phyloP scores from a whole-genome alignment of 2,797 vertebrate species.

The Protonibea diacanthus region DNA sequence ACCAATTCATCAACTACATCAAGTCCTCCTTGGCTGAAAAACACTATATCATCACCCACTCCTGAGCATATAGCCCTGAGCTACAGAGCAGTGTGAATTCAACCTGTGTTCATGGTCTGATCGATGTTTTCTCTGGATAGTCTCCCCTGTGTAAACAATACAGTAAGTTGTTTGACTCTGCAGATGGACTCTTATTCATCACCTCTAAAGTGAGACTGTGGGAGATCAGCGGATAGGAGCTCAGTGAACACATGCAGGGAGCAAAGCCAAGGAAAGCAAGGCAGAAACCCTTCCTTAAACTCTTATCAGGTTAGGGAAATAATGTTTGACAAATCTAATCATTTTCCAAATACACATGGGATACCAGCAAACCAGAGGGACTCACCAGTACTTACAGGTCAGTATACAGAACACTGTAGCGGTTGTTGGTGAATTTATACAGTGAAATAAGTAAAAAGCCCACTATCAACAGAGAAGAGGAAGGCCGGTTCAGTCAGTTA shows the following conservation, averaged over 20 bases:
- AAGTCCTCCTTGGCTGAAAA: constrained; percentile 70
- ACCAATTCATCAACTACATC: constrained; percentile 79
- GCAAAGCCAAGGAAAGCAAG: constrained; percentile 31
- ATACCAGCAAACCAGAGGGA: not conserved
- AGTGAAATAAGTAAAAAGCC: constrained; percentile 1
- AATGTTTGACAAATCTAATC: constrained; percentile 33
- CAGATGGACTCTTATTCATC: constrained; percentile 74
- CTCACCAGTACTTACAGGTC: not conserved
- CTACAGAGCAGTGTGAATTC: constrained; percentile 63
- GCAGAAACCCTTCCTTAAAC: constrained; percentile 38
- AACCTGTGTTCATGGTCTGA: constrained; percentile 63
- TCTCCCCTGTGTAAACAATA: constrained; percentile 77
- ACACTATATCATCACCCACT: constrained; percentile 67
- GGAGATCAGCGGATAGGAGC: constrained; percentile 46
- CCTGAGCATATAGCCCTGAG: constrained; percentile 52
- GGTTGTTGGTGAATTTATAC: constrained; percentile 7
- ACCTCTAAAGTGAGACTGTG: constrained; percentile 66
- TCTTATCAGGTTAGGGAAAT: constrained; percentile 20
- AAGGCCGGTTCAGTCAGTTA: not conserved
- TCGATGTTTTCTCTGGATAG: constrained; percentile 71
- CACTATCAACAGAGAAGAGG: not conserved
- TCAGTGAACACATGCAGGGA: constrained; percentile 51
- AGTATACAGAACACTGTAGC: not conserved
- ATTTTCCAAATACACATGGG: constrained; percentile 22
- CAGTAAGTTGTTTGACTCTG: constrained; percentile 76